Percentiles rank a stretch among this genome's conserved stretches.
Conservation (phyloP, 2,797 vertebrate genomes). For the Kryptolebias ocellatus region DNA sequence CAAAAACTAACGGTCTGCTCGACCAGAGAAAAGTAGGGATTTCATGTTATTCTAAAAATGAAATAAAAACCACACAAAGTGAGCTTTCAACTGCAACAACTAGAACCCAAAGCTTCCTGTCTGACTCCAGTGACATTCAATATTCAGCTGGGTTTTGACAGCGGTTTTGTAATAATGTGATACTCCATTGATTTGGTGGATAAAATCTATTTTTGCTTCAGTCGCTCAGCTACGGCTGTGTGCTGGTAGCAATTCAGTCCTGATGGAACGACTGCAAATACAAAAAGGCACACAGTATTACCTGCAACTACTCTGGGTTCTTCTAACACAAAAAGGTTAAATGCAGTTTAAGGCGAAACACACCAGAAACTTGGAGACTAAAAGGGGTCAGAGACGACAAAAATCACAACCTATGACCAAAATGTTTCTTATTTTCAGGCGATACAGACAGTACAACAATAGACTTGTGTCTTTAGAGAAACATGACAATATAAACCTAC, state of each 20-base stretch:
- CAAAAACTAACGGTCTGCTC: neutral
- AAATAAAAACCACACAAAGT: neutral
- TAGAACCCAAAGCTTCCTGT: conserved; percentile 47
- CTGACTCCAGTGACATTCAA: conserved; percentile 57
- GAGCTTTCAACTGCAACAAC: conserved; percentile 17
- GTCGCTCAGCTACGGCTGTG: conserved; percentile 35
- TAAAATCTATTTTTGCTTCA: conserved; percentile 56
- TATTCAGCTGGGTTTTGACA: conserved; percentile 50
- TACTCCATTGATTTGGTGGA: conserved; percentile 61
- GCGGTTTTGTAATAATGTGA: conserved; percentile 61
- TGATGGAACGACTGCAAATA: conserved; percentile 24
- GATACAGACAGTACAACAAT: too few relatives aligned
- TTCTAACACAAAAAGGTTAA: neutral
- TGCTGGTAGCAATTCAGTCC: conserved; percentile 41
- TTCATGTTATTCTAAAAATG: neutral
- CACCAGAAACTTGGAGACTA: neutral
- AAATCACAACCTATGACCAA: too few relatives aligned
- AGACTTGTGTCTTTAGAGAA: too few relatives aligned
- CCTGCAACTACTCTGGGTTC: neutral
- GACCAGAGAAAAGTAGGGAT: neutral
- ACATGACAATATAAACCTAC: too few relatives aligned
- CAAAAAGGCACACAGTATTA: conserved; percentile 28
- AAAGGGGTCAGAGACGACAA: too few relatives aligned
- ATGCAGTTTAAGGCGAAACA: neutral
- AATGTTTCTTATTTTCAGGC: too few relatives aligned